These are phyloP conservation scores for Pterobdella sp. DNA, from an alignment of 2,888 invertebrate species.

Conservation along the genomic window DNA sequence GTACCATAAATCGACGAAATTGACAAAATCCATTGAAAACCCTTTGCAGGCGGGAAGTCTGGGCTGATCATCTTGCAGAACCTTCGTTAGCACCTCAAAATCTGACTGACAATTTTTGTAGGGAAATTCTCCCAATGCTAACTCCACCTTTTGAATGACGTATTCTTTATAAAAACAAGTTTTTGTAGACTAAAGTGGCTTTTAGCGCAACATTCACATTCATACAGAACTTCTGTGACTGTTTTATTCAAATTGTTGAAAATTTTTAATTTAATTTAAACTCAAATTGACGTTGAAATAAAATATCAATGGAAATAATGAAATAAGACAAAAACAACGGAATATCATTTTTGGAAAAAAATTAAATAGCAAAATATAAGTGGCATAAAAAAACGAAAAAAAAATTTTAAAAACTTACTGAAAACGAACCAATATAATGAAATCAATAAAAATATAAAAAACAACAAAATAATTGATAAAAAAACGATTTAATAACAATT, in stretches of 20 bases:
- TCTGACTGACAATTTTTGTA: constrained; percentile 88
- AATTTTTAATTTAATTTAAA: no score
- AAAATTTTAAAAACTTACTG: neutral
- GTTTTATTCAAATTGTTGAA: no score
- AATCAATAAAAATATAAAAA: neutral
- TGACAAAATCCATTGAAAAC: constrained; percentile 77
- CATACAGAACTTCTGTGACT: no score
- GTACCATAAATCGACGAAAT: constrained; percentile 83
- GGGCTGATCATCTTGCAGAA: constrained; percentile 62
- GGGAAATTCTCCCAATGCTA: constrained; percentile 91
- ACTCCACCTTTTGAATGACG: constrained; percentile 69
- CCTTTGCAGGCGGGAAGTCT: constrained; percentile 64
- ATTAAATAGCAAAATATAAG: neutral
- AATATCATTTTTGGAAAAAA: neutral
- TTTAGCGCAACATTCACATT: no score
- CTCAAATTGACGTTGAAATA: no score
- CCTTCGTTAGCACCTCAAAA: constrained; percentile 89
- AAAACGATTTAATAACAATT: constrained; percentile 12
- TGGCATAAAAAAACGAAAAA: neutral
- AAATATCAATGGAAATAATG: no score
- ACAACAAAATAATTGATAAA: neutral
- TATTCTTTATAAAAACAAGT: no score
- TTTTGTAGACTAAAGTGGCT: no score
- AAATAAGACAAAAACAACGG: no score
- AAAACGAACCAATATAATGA: neutral